phyloP scores from a whole-genome alignment of 2,888 invertebrate genomes.

The Tachystola acroxantha region DNA sequence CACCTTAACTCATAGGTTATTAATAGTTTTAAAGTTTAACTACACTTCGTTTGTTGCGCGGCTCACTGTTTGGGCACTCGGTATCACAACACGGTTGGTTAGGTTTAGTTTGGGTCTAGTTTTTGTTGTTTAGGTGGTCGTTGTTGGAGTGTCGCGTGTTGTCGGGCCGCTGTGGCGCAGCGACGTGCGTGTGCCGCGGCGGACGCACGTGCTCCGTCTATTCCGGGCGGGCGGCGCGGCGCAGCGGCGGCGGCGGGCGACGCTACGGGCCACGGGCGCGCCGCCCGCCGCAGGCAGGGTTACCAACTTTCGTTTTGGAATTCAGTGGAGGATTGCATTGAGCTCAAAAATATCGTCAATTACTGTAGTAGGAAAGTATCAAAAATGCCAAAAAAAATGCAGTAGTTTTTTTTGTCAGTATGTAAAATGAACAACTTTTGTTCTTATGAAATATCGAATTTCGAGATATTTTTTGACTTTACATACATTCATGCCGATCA shows the following conservation, averaged over 20 bases:
- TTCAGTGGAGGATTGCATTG: no score
- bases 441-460: no score
- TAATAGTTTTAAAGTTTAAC: constrained; percentile 37
- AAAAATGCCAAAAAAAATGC: no score
- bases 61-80: constrained; percentile 13
- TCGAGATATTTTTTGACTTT: no score
- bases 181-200: constrained; percentile 47
- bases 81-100: constrained; percentile 31
- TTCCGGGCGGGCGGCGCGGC: constrained; percentile 68
- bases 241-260: constrained; percentile 47
- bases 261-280: constrained; percentile 41
- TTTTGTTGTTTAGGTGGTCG: background rate
- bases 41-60: constrained; percentile 10
- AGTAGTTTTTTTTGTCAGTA: no score
- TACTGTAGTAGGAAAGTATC: no score
- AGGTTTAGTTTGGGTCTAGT: constrained; percentile 17
- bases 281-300: no score
- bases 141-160: constrained; percentile 11
- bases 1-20: constrained; percentile 36
- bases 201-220: constrained; percentile 76
- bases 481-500: no score
- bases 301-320: no score
- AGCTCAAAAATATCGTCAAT: no score
- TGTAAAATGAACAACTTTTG: no score
- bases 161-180: constrained; percentile 20